Conservation (phyloP, 2,888 invertebrate species). For the Abrostola tripartita region DNA sequence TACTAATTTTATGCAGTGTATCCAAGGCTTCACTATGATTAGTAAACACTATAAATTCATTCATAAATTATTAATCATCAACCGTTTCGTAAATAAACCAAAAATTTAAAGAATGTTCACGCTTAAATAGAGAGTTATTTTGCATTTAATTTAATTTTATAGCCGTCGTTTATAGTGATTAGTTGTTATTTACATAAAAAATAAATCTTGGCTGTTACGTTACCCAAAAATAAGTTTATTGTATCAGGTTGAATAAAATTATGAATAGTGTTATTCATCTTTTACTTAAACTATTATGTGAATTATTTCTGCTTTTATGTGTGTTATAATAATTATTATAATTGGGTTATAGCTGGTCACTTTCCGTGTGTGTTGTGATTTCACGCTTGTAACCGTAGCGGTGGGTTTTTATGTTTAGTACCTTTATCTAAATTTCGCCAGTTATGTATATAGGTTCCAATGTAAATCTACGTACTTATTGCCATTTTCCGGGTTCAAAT, state of each 20-base stretch:
- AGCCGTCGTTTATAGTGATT: slow-evolving; percentile 23
- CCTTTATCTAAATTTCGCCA: too few relatives aligned
- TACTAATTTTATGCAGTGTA: too few relatives aligned
- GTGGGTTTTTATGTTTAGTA: too few relatives aligned
- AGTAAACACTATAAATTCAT: background rate
- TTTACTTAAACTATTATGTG: background rate
- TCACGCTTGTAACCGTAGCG: too few relatives aligned
- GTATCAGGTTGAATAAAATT: slow-evolving; percentile 30
- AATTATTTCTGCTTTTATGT: too few relatives aligned
- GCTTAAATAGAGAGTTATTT: slow-evolving; percentile 16
- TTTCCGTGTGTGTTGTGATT: too few relatives aligned
- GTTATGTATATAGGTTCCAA: too few relatives aligned
- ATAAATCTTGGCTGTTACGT: slow-evolving; percentile 31
- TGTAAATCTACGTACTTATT: too few relatives aligned
- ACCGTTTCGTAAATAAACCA: slow-evolving; percentile 5
- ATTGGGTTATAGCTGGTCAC: too few relatives aligned
- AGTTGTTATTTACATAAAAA: slow-evolving; percentile 39
- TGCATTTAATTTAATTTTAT: slow-evolving; percentile 23
- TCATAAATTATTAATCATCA: slow-evolving; percentile 8
- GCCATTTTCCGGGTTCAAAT: too few relatives aligned
- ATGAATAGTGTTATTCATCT: background rate
- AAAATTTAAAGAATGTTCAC: slow-evolving; percentile 1
- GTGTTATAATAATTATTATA: too few relatives aligned
- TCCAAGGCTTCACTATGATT: too few relatives aligned
- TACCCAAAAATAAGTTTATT: slow-evolving; percentile 18